A percentile compares a stretch with the other conserved stretches of the same genome.
These are phyloP conservation scores for Rhabdomys dilectus DNA, from an alignment of 2,113 vertebrate species.

Conservation along the genomic window DNA sequence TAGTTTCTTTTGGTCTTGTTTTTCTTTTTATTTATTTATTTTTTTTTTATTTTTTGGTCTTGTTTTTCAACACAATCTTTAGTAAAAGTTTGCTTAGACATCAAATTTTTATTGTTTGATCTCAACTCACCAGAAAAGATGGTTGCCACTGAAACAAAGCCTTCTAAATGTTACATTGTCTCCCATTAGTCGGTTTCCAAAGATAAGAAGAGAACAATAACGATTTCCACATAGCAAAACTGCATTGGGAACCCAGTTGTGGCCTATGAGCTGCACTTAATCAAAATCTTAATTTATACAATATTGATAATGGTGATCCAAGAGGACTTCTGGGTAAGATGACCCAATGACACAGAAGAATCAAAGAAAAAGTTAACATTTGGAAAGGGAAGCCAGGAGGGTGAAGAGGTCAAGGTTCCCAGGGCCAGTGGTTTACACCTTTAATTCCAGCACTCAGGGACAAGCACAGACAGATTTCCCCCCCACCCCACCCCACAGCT, in stretches of 20 bases:
- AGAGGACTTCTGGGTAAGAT: neutral
- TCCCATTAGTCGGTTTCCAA: neutral
- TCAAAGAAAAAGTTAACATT: neutral
- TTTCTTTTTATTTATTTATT: no score
- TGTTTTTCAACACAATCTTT: neutral
- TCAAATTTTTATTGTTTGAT: neutral
- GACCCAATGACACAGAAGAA: neutral
- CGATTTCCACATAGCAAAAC: neutral
- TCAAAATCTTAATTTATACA: neutral
- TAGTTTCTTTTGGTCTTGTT: neutral
- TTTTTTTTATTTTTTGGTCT: no score
- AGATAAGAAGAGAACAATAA: slow-evolving; percentile 8
- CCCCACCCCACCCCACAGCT: no score
- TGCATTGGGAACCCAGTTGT: neutral
- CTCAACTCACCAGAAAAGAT: slow-evolving; percentile 20
- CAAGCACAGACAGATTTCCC: neutral
- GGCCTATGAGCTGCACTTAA: neutral
- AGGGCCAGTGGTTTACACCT: neutral
- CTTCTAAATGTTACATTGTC: slow-evolving; percentile 24
- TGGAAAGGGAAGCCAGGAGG: neutral
- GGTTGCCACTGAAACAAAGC: neutral
- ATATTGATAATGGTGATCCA: neutral
- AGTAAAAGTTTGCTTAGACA: neutral
- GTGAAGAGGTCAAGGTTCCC: neutral
- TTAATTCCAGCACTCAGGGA: neutral